phyloP scores from a whole-genome alignment of 2,888 invertebrate genomes.

The Orthosia gracilis region DNA sequence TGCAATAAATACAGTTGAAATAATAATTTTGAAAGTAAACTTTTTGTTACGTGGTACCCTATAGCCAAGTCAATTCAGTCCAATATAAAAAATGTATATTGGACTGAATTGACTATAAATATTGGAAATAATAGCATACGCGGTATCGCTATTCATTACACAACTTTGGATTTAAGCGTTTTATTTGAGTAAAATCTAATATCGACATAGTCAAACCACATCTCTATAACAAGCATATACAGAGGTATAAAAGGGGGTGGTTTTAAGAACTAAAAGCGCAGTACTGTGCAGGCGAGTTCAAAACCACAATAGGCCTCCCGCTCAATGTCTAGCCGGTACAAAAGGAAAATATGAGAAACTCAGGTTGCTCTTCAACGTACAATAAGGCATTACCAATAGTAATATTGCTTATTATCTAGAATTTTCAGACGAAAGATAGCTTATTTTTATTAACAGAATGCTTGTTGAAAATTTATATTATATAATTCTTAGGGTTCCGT shows the following conservation, averaged over 20 bases:
- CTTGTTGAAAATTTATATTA: not conserved
- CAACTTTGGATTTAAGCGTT: no score
- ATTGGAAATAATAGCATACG: no score
- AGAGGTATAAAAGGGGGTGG: constrained; percentile 70
- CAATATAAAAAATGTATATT: no score
- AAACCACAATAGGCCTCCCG: constrained; percentile 85
- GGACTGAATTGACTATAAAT: no score
- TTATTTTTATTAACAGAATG: not conserved
- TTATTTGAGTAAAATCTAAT: not conserved
- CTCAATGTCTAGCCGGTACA: constrained; percentile 80
- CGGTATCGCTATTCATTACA: not conserved
- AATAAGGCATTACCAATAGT: constrained; percentile 56
- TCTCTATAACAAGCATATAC: constrained; percentile 48
- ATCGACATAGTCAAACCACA: constrained; percentile 35
- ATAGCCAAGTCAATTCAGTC: no score
- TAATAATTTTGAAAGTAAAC: not conserved
- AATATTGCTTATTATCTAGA: constrained; percentile 50
- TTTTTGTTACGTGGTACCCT: no score
- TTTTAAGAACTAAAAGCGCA: constrained; percentile 88
- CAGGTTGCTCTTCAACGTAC: constrained; percentile 53
- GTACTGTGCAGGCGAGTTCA: constrained; percentile 73
- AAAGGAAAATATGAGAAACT: constrained; percentile 73
- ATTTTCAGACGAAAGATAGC: not conserved
- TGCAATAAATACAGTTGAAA: not conserved
- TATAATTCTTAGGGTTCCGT: no score